phyloP scores from a whole-genome alignment of 1,140 invertebrate genomes.

The Drosophila mayri region DNA sequence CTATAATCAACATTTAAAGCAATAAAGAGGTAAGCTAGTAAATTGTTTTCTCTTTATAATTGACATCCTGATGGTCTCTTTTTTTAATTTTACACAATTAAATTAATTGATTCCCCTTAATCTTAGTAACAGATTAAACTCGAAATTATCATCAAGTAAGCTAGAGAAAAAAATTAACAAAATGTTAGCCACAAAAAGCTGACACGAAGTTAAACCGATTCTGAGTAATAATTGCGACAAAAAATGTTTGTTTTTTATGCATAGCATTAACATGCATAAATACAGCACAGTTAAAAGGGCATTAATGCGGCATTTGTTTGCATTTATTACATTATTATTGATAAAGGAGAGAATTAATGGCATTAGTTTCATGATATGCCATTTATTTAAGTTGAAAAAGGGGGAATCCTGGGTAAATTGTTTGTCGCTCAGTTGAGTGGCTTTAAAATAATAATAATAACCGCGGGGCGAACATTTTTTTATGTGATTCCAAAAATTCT shows the following conservation, averaged over 20 bases:
- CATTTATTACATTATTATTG: constrained; percentile 25
- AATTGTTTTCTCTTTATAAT: background rate
- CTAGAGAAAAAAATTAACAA: background rate
- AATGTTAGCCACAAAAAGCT: constrained; percentile 2
- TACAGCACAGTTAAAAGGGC: constrained; percentile 2
- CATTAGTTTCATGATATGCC: constrained; percentile 6
- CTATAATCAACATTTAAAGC: background rate
- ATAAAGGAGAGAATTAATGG: constrained; percentile 31
- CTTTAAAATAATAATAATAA: background rate
- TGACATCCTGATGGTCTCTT: background rate
- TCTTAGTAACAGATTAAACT: background rate
- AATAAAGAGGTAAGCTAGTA: background rate
- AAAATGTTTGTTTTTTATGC: constrained; percentile 7
- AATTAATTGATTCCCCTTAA: constrained; percentile 4
- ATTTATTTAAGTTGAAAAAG: constrained; percentile 1
- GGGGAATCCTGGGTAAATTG: background rate
- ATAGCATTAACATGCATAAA: background rate
- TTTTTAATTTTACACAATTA: background rate
- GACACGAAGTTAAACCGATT: constrained; percentile 1
- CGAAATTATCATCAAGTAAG: background rate
- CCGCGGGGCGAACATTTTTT: background rate
- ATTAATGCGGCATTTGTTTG: constrained; percentile 14
- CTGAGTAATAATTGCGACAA: background rate
- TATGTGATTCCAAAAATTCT: background rate
- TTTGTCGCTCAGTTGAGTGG: background rate